phyloP scores from a whole-genome alignment of 1,140 invertebrate species.

The Eriosoma lanigerum region DNA sequence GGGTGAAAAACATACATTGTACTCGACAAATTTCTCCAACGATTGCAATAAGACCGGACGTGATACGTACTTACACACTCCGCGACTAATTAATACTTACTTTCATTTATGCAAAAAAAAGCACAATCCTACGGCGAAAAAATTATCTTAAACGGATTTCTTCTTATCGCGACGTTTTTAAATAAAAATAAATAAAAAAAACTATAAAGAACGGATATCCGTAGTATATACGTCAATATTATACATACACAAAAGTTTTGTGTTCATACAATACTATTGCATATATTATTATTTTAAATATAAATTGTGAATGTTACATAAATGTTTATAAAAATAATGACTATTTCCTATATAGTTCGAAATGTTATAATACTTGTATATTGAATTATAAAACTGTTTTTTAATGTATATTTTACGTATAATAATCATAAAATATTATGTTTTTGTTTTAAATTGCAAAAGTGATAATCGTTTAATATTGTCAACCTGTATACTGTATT shows the following conservation, averaged over 20 bases:
- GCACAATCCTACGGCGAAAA: neutral
- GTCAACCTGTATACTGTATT: no score
- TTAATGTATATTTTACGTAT: no score
- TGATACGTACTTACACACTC: neutral
- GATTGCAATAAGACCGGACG: conserved; percentile 15
- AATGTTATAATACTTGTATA: no score
- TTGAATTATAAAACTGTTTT: no score
- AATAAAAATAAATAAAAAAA: no score
- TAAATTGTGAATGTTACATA: no score
- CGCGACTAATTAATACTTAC: conserved; percentile 5
- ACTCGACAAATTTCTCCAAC: neutral
- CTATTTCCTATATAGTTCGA: no score
- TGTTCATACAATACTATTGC: neutral
- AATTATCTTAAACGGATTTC: neutral
- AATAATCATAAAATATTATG: no score
- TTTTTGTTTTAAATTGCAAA: no score
- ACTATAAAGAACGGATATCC: neutral
- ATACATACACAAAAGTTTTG: neutral
- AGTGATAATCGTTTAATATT: no score
- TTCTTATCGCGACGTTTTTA: neutral
- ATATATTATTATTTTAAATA: no score
- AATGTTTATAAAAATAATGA: no score
- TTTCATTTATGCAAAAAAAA: conserved; percentile 38
- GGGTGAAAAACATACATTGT: conserved; percentile 3
- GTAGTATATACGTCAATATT: neutral